These are phyloP conservation scores for Cyprinodon brontotheroides DNA, from an alignment of 2,113 vertebrate genomes.

Conservation along the genomic window DNA sequence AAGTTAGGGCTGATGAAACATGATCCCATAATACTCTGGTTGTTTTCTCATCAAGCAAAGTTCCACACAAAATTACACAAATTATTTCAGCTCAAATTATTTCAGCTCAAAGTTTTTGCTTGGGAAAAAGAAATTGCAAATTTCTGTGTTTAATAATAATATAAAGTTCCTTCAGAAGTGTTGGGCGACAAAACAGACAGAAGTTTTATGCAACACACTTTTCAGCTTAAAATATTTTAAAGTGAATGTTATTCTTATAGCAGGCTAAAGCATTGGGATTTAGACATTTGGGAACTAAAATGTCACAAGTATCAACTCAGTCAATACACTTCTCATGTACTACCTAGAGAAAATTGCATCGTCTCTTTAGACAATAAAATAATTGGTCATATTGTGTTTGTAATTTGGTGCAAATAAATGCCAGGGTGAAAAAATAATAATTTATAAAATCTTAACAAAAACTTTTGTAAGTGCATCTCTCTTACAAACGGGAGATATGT, in stretches of 20 bases:
- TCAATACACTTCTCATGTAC: background rate
- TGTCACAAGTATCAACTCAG: conserved; percentile 24
- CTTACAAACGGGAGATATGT: no score
- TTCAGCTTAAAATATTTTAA: conserved; percentile 34
- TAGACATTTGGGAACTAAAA: conserved; percentile 33
- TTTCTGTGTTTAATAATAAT: background rate
- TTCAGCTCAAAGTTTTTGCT: background rate
- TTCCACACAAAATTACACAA: no score
- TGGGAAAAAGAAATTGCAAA: background rate
- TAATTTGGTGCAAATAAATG: no score
- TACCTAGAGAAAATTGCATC: background rate
- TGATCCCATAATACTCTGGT: no score
- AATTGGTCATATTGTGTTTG: no score
- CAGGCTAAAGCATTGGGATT: conserved; percentile 10
- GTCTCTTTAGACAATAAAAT: no score
- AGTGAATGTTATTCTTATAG: conserved; percentile 11
- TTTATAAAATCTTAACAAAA: no score
- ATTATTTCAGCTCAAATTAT: no score
- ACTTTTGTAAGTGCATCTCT: no score
- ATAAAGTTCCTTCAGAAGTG: background rate
- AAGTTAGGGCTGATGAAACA: no score
- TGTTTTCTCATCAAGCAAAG: no score
- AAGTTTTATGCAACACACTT: conserved; percentile 24
- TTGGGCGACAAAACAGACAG: conserved; percentile 29
- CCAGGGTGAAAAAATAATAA: no score